A percentile compares a stretch with the other conserved stretches of the same genome.
These are phyloP conservation scores for Daboia siamensis DNA, from an alignment of 2,113 vertebrate species.

Conservation along the genomic window DNA sequence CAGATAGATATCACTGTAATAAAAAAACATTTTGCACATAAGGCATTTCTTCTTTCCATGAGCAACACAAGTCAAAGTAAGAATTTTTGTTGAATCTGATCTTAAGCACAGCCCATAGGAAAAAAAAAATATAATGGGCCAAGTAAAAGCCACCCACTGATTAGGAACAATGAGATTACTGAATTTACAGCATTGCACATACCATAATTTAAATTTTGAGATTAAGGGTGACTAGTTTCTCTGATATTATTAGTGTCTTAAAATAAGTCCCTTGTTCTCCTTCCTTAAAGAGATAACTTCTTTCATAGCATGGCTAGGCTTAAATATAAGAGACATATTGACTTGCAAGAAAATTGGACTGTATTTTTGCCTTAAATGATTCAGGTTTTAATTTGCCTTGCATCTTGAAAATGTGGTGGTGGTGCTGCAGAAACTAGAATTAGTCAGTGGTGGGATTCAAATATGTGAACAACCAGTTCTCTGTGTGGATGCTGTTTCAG, in stretches of 20 bases:
- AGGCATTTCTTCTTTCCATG: background rate
- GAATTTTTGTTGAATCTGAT: background rate
- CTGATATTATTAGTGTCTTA: background rate
- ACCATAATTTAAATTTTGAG: background rate
- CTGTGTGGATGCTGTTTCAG: no score
- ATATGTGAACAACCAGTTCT: no score
- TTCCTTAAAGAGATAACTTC: background rate
- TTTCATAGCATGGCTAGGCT: background rate
- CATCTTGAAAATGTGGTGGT: background rate
- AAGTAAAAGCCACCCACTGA: background rate
- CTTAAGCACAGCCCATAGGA: background rate
- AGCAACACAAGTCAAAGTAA: background rate
- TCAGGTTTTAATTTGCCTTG: background rate
- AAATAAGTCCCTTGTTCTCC: background rate
- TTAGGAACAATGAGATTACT: background rate
- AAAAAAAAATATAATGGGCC: background rate
- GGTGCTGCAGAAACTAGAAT: background rate
- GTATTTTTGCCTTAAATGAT: background rate
- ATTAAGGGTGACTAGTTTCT: background rate
- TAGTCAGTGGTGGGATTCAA: background rate
- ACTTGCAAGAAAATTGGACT: background rate
- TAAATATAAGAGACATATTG: background rate
- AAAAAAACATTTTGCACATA: background rate
- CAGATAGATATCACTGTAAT: background rate
- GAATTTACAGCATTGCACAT: background rate